Evolutionary conservation across 2,888 invertebrate species (phyloP), one percentile per base, ranked within the genome.

Genomic region (Lasioglossum marginatum): DNA sequence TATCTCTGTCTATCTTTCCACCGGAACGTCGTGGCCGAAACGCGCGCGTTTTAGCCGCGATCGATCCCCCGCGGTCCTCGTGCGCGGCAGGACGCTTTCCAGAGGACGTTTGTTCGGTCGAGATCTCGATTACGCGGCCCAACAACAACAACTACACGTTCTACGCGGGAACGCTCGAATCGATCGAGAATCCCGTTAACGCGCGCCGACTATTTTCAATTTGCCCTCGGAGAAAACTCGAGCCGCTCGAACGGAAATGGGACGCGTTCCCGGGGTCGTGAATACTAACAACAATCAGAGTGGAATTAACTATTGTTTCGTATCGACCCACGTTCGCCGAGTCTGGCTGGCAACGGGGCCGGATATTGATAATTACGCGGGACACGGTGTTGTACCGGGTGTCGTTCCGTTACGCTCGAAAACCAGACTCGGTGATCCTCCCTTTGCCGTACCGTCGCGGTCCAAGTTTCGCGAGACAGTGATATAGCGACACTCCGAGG

Each of bases 361-460:
- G 79, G 73, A 85, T 77, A 81, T 81, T 73, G 73, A 85, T 85
- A 86, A 85, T 79, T 82, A 77, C 74, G 72, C 68, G 68, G 72
- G 14, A 70, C 27, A 43, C 0, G 45, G 57, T 19, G 48, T 75
- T 75, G 12, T 40, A n/a, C 71, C 16, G n/a, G 70, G 71, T 63
- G 52, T 57, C 77, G 74, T 68, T 76, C 52, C 14, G 37, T 52
- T 10, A 66, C 34, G 34, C 31, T 23, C 66, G 66, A 6, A 66
- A 23, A 19, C 34, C 19, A 19, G 31, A 19, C 31, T 3, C 23
- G 63, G 1, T 16, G n/a, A 52, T 10, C n/a, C 31, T 6, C 63
- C 63, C 63, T 16, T 63, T 63, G 27, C 5, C 14, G 27, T 16
- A 23, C 3, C 52, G 52, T 60, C 23, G 52, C 52, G 52, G 52